phyloP scores from a whole-genome alignment of 2,797 vertebrate species.

The Presbytis comata region DNA sequence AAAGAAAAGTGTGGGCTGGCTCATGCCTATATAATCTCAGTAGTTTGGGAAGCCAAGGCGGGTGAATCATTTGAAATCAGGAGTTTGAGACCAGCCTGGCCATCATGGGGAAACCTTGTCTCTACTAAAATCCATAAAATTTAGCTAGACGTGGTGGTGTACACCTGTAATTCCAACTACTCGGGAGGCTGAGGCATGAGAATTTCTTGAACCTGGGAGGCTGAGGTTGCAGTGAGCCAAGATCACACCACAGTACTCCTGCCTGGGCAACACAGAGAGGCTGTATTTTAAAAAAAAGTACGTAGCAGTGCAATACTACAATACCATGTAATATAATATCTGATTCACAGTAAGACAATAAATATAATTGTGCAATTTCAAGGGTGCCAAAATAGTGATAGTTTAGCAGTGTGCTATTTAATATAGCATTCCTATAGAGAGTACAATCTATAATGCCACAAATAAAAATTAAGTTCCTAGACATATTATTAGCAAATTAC shows the following conservation, averaged over 20 bases:
- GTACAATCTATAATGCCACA: not conserved
- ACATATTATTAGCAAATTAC: not conserved
- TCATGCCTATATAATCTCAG: not conserved
- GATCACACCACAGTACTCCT: too few species aligned
- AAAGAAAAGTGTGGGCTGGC: not conserved
- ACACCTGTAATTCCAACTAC: too few species aligned
- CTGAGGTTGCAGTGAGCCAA: too few species aligned
- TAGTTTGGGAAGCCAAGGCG: not conserved
- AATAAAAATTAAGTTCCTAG: not conserved
- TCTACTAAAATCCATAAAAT: not conserved
- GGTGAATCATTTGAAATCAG: not conserved
- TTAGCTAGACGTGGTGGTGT: not conserved
- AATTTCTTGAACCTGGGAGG: too few species aligned
- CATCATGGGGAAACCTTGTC: not conserved
- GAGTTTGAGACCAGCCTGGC: not conserved
- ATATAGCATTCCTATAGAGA: not conserved
- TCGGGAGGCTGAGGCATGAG: too few species aligned
- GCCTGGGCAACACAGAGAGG: too few species aligned
- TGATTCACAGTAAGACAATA: not conserved
- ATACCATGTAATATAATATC: too few species aligned
- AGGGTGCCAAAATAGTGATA: not conserved
- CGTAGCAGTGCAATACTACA: rapidly evolving
- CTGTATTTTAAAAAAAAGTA: too few species aligned
- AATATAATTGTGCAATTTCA: not conserved
- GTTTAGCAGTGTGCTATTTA: not conserved